These are phyloP conservation scores for Coranthus polyacanthus DNA, from an alignment of 2,797 vertebrate genomes.

Conservation along the genomic window DNA sequence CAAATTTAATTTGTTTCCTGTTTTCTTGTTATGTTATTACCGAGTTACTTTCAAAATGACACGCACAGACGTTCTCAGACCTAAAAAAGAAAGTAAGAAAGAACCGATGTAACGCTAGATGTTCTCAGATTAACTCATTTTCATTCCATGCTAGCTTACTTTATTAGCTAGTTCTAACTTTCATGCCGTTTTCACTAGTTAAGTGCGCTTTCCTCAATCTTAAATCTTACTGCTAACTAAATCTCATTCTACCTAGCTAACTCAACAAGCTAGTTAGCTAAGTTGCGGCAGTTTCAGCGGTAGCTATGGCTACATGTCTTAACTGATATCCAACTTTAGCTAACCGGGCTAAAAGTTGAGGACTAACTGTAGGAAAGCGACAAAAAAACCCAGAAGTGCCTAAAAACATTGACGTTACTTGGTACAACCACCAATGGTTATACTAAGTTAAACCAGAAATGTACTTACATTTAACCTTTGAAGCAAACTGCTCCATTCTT, in stretches of 20 bases:
- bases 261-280: conserved; percentile 6
- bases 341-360: neutral
- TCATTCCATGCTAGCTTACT: too few relatives aligned
- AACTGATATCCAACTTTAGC: neutral
- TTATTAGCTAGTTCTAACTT: too few relatives aligned
- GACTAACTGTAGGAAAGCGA: neutral
- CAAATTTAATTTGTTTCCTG: too few relatives aligned
- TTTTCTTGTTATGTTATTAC: too few relatives aligned
- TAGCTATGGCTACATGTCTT: conserved; percentile 1
- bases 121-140: too few relatives aligned
- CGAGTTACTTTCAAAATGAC: too few relatives aligned
- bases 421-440: neutral
- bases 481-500: conserved; percentile 74
- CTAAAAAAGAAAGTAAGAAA: too few relatives aligned
- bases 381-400: neutral
- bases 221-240: too few relatives aligned
- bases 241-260: neutral
- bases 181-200: too few relatives aligned
- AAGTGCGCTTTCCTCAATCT: too few relatives aligned
- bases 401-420: neutral
- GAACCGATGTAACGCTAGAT: too few relatives aligned
- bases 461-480: conserved; percentile 76
- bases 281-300: neutral
- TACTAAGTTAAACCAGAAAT: neutral
- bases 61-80: too few relatives aligned